Evolutionary conservation across 2,797 vertebrate species (phyloP).

Genomic region (Sebastes reedi): DNA sequence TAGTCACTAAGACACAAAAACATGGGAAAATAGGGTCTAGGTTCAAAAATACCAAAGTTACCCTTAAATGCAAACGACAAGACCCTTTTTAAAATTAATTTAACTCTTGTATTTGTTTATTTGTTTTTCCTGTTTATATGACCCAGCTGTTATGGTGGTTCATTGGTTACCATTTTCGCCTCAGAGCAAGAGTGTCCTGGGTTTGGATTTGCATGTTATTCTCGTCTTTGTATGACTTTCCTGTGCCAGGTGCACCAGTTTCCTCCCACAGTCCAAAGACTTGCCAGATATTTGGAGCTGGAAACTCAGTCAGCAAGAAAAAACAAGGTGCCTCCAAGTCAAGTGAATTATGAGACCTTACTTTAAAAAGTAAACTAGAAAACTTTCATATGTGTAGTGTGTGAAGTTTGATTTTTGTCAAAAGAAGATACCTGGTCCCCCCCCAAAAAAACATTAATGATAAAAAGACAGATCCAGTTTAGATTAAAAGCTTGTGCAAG

Average conservation of each 20-base stretch:
- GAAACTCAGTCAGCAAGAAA: neutral
- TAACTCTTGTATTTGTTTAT: neutral
- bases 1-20: neutral
- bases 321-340: neutral
- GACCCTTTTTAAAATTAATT: neutral
- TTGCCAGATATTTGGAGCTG: neutral
- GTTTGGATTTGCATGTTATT: neutral
- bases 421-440: neutral
- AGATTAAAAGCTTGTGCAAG: neutral
- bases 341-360: neutral
- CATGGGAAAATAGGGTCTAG: neutral
- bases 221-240: neutral
- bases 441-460: neutral
- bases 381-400: neutral
- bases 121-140: neutral
- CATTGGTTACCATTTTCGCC: neutral
- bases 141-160: neutral
- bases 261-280: neutral
- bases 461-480: neutral
- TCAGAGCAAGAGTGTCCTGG: neutral
- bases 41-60: fast-evolving
- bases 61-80: neutral
- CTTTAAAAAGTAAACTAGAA: neutral
- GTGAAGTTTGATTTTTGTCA: neutral
- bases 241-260: neutral